A percentile compares a stretch with the other conserved stretches of the same genome.
These are phyloP conservation scores for Antennarius maculatus DNA, from an alignment of 2,797 vertebrate species.

Conservation along the genomic window DNA sequence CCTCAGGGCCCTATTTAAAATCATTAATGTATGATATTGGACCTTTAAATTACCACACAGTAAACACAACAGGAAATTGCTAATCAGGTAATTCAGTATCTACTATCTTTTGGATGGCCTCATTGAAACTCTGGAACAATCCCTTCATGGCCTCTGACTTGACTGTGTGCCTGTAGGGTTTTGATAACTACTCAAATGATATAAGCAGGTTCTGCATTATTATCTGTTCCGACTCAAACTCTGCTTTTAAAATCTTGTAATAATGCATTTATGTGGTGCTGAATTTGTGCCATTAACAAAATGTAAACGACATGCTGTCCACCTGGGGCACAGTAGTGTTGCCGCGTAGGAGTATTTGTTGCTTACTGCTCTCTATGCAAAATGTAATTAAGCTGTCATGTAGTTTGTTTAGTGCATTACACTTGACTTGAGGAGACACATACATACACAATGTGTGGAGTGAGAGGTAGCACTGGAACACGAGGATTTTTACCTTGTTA, in stretches of 20 bases:
- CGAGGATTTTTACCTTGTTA: neutral
- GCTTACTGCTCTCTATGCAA: slow-evolving; percentile 22
- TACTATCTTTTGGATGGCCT: neutral
- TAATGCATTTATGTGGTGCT: neutral
- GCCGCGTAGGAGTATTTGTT: slow-evolving; percentile 9
- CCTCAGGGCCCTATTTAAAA: too few relatives aligned
- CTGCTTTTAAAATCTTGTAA: neutral
- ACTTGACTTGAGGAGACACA: slow-evolving; percentile 28
- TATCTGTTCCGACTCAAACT: neutral
- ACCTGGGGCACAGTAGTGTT: slow-evolving; percentile 1
- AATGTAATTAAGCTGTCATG: slow-evolving; percentile 30
- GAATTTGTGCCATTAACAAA: neutral
- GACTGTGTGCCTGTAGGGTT: neutral
- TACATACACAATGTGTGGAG: slow-evolving; percentile 11
- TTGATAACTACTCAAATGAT: neutral
- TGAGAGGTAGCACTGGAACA: neutral
- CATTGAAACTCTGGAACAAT: neutral
- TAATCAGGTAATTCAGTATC: neutral
- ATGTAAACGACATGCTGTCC: slow-evolving; percentile 8
- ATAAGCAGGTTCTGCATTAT: neutral
- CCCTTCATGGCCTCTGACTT: neutral
- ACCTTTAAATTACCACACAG: neutral
- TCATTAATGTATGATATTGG: too few relatives aligned
- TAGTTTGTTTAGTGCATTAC: slow-evolving; percentile 19
- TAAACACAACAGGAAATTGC: neutral